Base-by-base conservation (phyloP, 1,140 invertebrate genomes). In the Mizuhopecten yessoensis region DNA sequence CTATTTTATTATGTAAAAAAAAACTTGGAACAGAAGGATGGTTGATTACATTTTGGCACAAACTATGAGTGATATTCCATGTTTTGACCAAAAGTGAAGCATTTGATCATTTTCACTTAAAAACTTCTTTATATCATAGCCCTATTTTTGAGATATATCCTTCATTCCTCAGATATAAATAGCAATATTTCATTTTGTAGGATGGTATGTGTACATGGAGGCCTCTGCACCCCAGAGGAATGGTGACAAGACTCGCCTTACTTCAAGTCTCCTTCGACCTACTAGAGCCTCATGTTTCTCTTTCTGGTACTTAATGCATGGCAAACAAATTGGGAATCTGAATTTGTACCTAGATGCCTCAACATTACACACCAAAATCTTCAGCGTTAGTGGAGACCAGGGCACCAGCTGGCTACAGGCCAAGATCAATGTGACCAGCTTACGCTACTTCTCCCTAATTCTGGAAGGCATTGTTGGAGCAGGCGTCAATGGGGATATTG, bases 271-370 rank as follows among this genome's bases (percentile, higher is more conserved):
- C 15, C 90, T 94, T 23, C 45, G 86, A 5, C 29, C 90, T n/a
- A 91, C 91, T 9, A 34, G 86, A 23, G 89, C 36, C 11, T 92
- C 94, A 33, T 96, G 95, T 88, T 86, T 96, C 1, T 88, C 90
- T 15, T 98, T 98, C 95, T 98, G 97, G 97, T 98, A 97, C 94
- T 98, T 98, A 94, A 98, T 98, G 98, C 98, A 97, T 94, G 98
- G 98, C 17, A 34, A 23, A 0, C 90, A 89, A 88, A 95, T 95
- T 86, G 95, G 95, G 15, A 93, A 42, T 23, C 92, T 96, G 36
- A 94, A 94, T 87, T 88, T 96, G 13, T 95, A 94, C 91, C 89
- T 86, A 33, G 92, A 93, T 33, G 33, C 57, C 11, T 36, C 90
- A 29, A 89, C 89, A 33, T n/a, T 23, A 29, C 86, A 91, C 15